These are phyloP conservation scores for Mobula hypostoma DNA, from an alignment of 2,113 vertebrate species.

Conservation along the genomic window DNA sequence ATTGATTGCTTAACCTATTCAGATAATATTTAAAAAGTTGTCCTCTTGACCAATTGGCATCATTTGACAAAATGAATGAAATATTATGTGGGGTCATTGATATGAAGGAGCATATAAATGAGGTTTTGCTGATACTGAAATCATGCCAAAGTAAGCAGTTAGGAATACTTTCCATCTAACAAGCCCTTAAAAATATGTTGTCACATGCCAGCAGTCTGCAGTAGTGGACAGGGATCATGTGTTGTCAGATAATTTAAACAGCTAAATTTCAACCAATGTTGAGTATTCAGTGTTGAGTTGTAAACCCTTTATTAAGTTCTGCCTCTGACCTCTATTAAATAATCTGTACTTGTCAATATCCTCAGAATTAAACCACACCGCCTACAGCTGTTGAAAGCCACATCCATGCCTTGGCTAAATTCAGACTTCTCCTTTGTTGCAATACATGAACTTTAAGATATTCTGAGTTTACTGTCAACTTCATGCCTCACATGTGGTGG, in stretches of 20 bases:
- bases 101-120: neutral
- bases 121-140: neutral
- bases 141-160: neutral
- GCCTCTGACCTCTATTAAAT: neutral
- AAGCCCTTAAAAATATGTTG: neutral
- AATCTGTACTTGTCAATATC: neutral
- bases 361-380: neutral
- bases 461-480: neutral
- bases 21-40: neutral
- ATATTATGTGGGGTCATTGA: neutral
- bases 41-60: neutral
- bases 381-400: neutral
- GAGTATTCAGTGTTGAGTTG: neutral
- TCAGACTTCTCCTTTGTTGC: neutral
- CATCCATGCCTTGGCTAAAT: neutral
- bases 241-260: neutral
- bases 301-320: neutral
- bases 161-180: neutral
- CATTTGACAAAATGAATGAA: neutral
- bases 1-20: neutral
- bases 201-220: neutral
- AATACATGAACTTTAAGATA: neutral
- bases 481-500: neutral
- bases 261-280: neutral
- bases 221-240: neutral